Base-by-base conservation (phyloP, 2,888 invertebrate species). In the Caprella mutica region DNA sequence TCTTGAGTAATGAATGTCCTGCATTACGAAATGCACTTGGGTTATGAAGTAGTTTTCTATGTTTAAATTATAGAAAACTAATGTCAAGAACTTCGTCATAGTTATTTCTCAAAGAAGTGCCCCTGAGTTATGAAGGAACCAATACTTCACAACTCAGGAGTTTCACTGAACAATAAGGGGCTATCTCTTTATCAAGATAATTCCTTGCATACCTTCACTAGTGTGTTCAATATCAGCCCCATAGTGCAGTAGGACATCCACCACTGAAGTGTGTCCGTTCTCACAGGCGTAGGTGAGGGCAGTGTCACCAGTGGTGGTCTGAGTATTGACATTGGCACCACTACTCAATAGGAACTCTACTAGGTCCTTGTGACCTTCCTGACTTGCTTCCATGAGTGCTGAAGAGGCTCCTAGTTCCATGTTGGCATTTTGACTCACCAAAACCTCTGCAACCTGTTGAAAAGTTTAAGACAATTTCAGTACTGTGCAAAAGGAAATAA, bases 261-360 rank as follows among this genome's bases (percentile, higher is more conserved):
- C 92, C 24, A 97, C 93, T 76, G 94, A 93, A 1, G 93, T 93
- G 76, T 97, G 96, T 0, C 97, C 97, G 77, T 96, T 97, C 77
- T 97, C 97, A 76, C 93, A 93, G 54, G 97, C 96, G 77, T 96
- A 94, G 57, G 93, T 94, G 60, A 98, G 78, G 54, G 97, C 93
- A 59, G 93, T 93, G 74, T 94, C 93, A 61, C 90, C 89, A 39
- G 93, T 92, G 73, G 89, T 90, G 33, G 94, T 94, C 75, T 86
- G 86, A 21, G 93, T 91, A 75, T 91, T 86, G 58, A 93, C 91
- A 75, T 90, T 86, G 55, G 93, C 92, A 68, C 84, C 82, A 67
- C 84, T 83, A 72, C 85, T 84, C 61, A 92, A 73, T 51, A 92
- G 79, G 74, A 86, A 91, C 72, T 86, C 68, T 55, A 91, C 94